phyloP scores from a whole-genome alignment of 53 echinoderm and acorn worm genomes.

The Henricia sp. region DNA sequence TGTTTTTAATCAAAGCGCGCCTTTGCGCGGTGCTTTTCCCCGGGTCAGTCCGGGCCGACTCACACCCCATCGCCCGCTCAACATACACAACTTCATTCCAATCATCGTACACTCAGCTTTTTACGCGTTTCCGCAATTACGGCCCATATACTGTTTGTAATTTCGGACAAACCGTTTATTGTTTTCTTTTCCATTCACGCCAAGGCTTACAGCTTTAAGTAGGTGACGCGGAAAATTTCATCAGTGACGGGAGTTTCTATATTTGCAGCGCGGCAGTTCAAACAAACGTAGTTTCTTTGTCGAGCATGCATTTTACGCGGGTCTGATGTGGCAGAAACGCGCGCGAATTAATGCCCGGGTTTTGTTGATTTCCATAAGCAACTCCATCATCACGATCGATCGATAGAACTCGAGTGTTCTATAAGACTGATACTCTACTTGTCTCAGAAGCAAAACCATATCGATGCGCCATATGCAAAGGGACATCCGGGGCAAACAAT shows the following conservation, averaged over 20 bases:
- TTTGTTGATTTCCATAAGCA: slow-evolving; percentile 32
- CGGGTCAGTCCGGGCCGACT: slow-evolving; percentile 10
- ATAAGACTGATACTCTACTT: slow-evolving; percentile 24
- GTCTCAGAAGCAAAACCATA: slow-evolving; percentile 16
- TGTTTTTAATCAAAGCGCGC: slow-evolving; percentile 53
- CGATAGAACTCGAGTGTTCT: background rate
- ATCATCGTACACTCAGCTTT: background rate
- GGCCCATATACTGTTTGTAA: background rate
- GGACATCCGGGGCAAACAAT: slow-evolving; percentile 28
- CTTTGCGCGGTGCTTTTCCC: slow-evolving; percentile 43
- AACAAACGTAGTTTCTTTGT: background rate
- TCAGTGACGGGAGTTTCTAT: background rate
- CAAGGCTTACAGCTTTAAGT: no score
- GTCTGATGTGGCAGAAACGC: slow-evolving; percentile 29
- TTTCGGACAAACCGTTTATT: background rate
- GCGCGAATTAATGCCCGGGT: background rate
- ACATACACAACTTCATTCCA: background rate
- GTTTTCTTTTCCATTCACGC: background rate
- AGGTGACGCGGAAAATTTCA: slow-evolving; percentile 35
- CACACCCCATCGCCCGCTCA: slow-evolving; percentile 8
- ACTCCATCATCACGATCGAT: slow-evolving; percentile 24
- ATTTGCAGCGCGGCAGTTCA: background rate
- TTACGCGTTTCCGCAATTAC: slow-evolving; percentile 14
- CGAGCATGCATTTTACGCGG: background rate
- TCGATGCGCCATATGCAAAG: background rate